A percentile compares a stretch with the other conserved stretches of the same genome.
Conservation (phyloP, 2,797 vertebrate genomes). For the Rhodeus uyekii region DNA sequence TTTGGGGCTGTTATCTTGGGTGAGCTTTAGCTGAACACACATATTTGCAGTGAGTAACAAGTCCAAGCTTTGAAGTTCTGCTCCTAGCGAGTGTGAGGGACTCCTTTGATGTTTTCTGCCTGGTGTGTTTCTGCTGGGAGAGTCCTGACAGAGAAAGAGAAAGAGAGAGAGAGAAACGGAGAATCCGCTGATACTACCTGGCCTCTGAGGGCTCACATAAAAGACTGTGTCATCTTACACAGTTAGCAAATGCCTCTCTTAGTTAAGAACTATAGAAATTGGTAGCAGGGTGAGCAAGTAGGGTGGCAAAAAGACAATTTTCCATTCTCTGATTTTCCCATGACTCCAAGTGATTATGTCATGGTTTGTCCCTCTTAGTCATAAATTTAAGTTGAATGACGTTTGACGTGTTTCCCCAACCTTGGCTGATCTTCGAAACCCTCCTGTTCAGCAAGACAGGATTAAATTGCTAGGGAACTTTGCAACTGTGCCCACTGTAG, state of each 20-base stretch:
- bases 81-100: conserved; percentile 56
- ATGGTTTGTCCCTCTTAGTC: conserved; percentile 35
- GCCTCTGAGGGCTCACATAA: conserved; percentile 57
- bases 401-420: conserved; percentile 45
- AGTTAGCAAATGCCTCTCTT: conserved; percentile 46
- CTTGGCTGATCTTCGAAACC: conserved; percentile 57
- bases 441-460: conserved; percentile 34
- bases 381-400: conserved; percentile 46
- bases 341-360: conserved; percentile 40
- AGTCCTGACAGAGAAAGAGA: conserved; percentile 53
- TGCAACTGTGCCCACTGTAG: conserved; percentile 45
- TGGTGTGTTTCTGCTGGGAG: conserved; percentile 61
- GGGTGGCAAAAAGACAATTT: conserved; percentile 24
- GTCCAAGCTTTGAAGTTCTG: conserved; percentile 67
- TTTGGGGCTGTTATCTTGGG: conserved; percentile 62
- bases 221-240: conserved; percentile 57
- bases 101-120: conserved; percentile 67
- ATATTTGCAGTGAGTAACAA: conserved; percentile 65
- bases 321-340: not conserved
- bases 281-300: conserved; percentile 8
- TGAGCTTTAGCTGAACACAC: conserved; percentile 68
- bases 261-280: conserved; percentile 43
- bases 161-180: conserved; percentile 30
- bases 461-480: conserved; percentile 60
- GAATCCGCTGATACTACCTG: conserved; percentile 58